Evolutionary conservation across 2,113 vertebrate species (phyloP), one percentile per base, ranked within the genome.

Genomic region (Brachionichthys hirsutus): DNA sequence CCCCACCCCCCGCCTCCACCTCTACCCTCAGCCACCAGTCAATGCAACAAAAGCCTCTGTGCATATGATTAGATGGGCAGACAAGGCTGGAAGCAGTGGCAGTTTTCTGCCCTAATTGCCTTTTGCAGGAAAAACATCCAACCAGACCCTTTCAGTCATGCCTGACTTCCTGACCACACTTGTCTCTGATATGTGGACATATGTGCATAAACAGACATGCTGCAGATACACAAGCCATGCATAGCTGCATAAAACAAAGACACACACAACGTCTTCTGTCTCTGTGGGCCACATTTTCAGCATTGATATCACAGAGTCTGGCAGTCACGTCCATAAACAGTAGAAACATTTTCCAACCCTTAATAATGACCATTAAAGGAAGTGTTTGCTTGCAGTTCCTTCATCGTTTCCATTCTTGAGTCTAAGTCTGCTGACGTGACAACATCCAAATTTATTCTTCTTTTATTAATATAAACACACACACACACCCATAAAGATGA

Each of bases 91-190:
- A 82, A 81, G 81, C 61, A 67, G 67, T 66, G 78, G 82, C 80
- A 77, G 66, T 85, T 89, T 86, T 78, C 70, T 50, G 34, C 67
- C 56, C 66, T 89, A 88, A 89, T 89, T 88, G 83, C 71, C 73
- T 80, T 80, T 75, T 85, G 59, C 72, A 63, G 65, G 70, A 60
- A 84, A 59, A 52, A n/a, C n/a, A n/a, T n/a, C n/a, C 75, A 77
- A 67, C 46, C 46, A 73, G 20, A 51, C 16, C 55, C 52, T 17
- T 58, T 76, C 42, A 61, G 59, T 77, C 60, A 67, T 70, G 70
- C 73, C 24, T 67, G 66, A 47, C 72, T 83, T 74, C 70, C 68
- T 50, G 49, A 34, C 64, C 69, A 56, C 56, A 22, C 50, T 54
- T 44, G 59, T 56, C 54, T 67, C 22, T 12, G 30, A 59, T 73